Base-by-base conservation (phyloP, 2,888 invertebrate genomes). In the Ichneumoninae sp. region DNA sequence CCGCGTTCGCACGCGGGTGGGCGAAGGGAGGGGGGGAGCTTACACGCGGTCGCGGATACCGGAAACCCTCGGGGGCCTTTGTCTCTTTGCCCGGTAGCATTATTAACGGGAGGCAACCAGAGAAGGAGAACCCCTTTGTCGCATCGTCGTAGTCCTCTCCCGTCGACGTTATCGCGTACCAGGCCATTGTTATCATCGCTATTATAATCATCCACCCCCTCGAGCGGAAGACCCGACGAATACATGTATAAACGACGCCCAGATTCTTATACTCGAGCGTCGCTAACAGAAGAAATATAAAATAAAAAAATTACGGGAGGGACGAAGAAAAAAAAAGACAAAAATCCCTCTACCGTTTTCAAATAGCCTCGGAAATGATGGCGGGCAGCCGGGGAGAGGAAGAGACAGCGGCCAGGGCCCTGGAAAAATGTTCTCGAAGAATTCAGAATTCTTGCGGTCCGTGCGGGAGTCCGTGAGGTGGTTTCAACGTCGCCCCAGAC, bases 171-270 rank as follows among this genome's bases (percentile, higher is more conserved):
- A 84, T 84, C 86, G 82, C 71, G 57, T 66, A 71, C 16, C 65
- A 57, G 33, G 62, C 78, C 82, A 81, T 86, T 82, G 84, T 86
- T 86, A 86, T 86, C 83, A 84, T 83, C 79, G 83, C 77, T 76
- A 84, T 86, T 83, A 84, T 84, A 79, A 86, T 86, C 81, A 84
- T 86, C 79, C 77, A 68, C 52, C 79, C 82, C 65, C 75, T 82
- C 74, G 80, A 83, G 80, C 66, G 72, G 52, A 72, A 72, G 82
- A 33, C 22, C 33, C 66, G 33, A 54, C 76, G 65, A 71, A 69
- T 66, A 80, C 60, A 30, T 52, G 68, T 75, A 77, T 72, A 68
- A 77, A 60, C 40, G 26, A 47, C 36, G 40, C 72, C n/a, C 30
- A 30, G 62, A 62, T 30, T 62, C 65, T 66, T 66, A 66, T 54